Conservation (phyloP, 1,140 invertebrate species). For the Drepana arcuata region DNA sequence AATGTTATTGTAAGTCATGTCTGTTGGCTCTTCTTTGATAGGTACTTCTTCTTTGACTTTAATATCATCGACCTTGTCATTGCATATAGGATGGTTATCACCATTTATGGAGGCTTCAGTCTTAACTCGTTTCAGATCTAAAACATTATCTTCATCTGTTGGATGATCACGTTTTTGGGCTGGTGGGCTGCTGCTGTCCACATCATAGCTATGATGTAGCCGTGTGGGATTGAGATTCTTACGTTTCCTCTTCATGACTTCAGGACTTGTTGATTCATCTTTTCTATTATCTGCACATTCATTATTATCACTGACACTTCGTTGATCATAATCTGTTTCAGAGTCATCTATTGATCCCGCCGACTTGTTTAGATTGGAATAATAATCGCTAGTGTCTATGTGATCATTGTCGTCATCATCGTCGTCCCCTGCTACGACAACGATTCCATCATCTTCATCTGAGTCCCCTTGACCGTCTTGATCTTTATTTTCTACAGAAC, state of each 20-base stretch:
- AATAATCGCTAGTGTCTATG: constrained; percentile 68
- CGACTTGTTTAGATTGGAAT: constrained; percentile 50
- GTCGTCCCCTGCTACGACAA: constrained; percentile 75
- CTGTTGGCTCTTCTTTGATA: constrained; percentile 38
- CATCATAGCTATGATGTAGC: constrained; percentile 54
- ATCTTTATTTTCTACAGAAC: constrained; percentile 65
- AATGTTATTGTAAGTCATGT: constrained; percentile 24
- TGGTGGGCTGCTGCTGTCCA: constrained; percentile 17
- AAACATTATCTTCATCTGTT: constrained; percentile 28
- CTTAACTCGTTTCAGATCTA: constrained; percentile 62
- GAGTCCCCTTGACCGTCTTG: constrained; percentile 59
- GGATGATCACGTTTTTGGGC: constrained; percentile 18
- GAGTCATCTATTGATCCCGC: constrained; percentile 63
- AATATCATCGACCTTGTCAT: constrained; percentile 18
- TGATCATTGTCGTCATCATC: constrained; percentile 78
- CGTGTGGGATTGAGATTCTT: constrained; percentile 94
- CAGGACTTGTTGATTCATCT: constrained; percentile 55
- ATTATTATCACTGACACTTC: constrained; percentile 82
- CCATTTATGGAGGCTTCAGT: constrained; percentile 29
- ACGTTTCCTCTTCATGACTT: constrained; percentile 81
- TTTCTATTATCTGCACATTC: constrained; percentile 72
- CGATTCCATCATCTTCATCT: constrained; percentile 76
- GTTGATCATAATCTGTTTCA: constrained; percentile 78
- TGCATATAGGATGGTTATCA: constrained; percentile 4
- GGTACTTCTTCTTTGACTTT: constrained; percentile 36